phyloP scores from a whole-genome alignment of 2,888 invertebrate genomes.

The Aphidoletes aphidimyza region DNA sequence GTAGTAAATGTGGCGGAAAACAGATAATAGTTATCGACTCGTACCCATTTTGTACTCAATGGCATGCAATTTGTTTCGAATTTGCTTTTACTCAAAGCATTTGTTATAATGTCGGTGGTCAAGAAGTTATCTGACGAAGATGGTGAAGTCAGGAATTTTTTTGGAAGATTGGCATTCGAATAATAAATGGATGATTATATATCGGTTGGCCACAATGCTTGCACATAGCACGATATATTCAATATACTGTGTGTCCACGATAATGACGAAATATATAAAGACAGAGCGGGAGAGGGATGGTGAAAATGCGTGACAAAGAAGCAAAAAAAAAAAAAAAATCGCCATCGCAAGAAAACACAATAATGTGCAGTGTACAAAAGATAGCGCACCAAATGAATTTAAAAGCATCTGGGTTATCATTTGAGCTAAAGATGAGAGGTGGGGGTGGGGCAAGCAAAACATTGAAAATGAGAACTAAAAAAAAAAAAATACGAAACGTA shows the following conservation, averaged over 20 bases:
- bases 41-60: not conserved
- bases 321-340: not conserved
- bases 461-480: not conserved
- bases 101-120: not conserved
- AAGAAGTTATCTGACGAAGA: not conserved
- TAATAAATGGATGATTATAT: not conserved
- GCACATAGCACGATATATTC: too few relatives aligned
- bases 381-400: not conserved
- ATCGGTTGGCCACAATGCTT: too few relatives aligned
- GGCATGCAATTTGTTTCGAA: not conserved
- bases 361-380: constrained; percentile 1
- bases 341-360: constrained; percentile 22
- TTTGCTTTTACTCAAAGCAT: not conserved
- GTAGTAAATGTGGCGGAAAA: not conserved
- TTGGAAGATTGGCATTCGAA: not conserved
- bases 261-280: too few relatives aligned
- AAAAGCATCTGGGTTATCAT: constrained; percentile 16
- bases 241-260: too few relatives aligned
- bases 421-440: not conserved
- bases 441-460: not conserved
- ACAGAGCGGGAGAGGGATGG: not conserved
- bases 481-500: not conserved
- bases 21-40: not conserved
- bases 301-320: not conserved
- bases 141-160: not conserved